Evolutionary conservation across 2,113 vertebrate genomes (phyloP).

Genomic region (Cryptotis parvus): DNA sequence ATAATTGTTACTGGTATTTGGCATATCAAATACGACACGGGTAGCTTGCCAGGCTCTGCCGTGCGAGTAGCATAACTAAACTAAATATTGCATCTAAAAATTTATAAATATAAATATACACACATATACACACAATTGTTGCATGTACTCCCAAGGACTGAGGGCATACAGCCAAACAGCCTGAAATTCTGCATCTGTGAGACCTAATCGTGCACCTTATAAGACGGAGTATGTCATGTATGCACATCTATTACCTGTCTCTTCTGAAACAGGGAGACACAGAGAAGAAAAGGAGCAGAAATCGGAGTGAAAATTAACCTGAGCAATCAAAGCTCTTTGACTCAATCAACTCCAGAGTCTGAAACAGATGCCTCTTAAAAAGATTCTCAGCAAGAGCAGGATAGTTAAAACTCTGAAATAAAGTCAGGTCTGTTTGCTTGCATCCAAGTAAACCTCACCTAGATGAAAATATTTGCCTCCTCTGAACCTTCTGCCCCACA

Average conservation of each 20-base stretch:
- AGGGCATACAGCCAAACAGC: slow-evolving; percentile 16
- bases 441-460: slow-evolving; percentile 31
- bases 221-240: not conserved
- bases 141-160: slow-evolving; percentile 24
- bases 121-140: not conserved
- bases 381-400: not conserved
- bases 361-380: not conserved
- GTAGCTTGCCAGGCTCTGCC: no score
- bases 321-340: slow-evolving; percentile 22
- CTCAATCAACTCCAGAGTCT: slow-evolving; percentile 11
- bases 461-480: not conserved
- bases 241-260: not conserved
- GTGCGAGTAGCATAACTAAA: no score
- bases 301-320: slow-evolving; percentile 22
- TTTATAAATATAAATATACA: no score
- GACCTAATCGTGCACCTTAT: slow-evolving; percentile 22
- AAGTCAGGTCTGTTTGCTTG: slow-evolving; percentile 51
- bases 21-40: no score
- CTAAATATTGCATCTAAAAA: not conserved
- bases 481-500: slow-evolving; percentile 17
- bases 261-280: not conserved
- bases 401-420: slow-evolving; percentile 38
- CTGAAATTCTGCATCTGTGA: not conserved
- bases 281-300: slow-evolving; percentile 24
- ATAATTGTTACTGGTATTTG: no score